Evolutionary conservation across 1,140 invertebrate genomes (phyloP).

Genomic region (Drosophila rufa): DNA sequence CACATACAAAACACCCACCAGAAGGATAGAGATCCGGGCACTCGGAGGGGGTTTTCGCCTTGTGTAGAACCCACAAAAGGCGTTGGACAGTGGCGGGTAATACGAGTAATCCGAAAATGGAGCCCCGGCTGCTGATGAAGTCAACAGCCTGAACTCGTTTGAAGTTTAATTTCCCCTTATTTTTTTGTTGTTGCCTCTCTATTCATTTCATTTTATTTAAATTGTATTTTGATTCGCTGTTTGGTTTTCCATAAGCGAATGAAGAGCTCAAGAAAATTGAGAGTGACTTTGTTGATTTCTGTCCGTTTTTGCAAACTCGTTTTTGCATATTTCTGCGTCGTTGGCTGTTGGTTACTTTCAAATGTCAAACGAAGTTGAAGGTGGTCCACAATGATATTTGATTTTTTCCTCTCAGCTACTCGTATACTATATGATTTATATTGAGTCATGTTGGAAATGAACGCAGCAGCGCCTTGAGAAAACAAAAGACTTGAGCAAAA

Average conservation of each 20-base stretch:
- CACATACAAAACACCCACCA: constrained; percentile 69
- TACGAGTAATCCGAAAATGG: constrained; percentile 78
- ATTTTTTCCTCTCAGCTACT: constrained; percentile 26
- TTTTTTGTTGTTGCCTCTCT: constrained; percentile 9
- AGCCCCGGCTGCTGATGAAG: constrained; percentile 47
- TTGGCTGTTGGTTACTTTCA: constrained; percentile 67
- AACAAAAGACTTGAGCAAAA: constrained; percentile 72
- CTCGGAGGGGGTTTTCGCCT: background rate
- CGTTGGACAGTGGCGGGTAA: constrained; percentile 68
- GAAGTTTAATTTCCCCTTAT: constrained; percentile 26
- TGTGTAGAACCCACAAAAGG: constrained; percentile 76
- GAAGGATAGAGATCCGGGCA: background rate
- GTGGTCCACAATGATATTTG: constrained; percentile 74
- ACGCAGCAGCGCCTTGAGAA: constrained; percentile 40
- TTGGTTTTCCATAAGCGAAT: constrained; percentile 64
- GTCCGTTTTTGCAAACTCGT: constrained; percentile 64
- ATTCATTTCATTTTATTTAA: constrained; percentile 35
- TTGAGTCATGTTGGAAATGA: constrained; percentile 72
- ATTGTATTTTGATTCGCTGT: constrained; percentile 26
- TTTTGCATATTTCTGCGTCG: constrained; percentile 75
- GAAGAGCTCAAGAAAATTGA: constrained; percentile 68
- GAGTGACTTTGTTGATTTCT: constrained; percentile 65
- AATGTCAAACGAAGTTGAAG: constrained; percentile 82
- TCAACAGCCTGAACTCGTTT: constrained; percentile 66
- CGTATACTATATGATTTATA: constrained; percentile 66